These are phyloP conservation scores for Araneus ventricosus DNA, from an alignment of 1,140 invertebrate species.

Conservation along the genomic window DNA sequence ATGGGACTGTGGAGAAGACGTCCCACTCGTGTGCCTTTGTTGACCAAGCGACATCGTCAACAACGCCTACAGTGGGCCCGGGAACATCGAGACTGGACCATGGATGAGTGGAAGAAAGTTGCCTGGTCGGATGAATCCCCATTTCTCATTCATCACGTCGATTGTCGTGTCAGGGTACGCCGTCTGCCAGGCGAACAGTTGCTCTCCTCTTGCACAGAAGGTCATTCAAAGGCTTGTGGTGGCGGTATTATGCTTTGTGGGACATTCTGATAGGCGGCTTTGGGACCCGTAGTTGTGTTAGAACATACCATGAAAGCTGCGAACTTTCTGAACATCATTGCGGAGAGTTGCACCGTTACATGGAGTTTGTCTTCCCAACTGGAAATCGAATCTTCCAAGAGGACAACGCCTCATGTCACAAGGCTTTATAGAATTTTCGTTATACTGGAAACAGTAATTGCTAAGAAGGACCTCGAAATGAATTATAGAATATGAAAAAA, in stretches of 20 bases:
- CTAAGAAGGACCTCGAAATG: too few relatives aligned
- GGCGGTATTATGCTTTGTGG: background rate
- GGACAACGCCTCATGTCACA: background rate
- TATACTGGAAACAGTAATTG: too few relatives aligned
- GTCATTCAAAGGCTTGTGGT: background rate
- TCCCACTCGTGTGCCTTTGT: conserved; percentile 31
- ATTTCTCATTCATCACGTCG: background rate
- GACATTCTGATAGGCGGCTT: background rate
- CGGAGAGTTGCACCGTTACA: background rate
- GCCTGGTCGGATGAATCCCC: background rate
- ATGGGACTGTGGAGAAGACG: background rate
- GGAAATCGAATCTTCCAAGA: background rate
- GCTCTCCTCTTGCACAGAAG: background rate
- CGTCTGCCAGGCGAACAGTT: background rate
- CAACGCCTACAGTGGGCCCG: background rate
- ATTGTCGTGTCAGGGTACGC: background rate
- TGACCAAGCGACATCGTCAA: background rate
- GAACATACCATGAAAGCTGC: background rate
- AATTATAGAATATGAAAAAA: too few relatives aligned
- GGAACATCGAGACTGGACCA: background rate
- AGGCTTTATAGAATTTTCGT: too few relatives aligned
- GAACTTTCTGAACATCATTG: background rate
- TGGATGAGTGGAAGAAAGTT: background rate
- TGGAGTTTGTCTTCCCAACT: background rate
- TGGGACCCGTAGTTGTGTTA: background rate